phyloP scores from a whole-genome alignment of 2,888 invertebrate species.

The Heliconius sara region DNA sequence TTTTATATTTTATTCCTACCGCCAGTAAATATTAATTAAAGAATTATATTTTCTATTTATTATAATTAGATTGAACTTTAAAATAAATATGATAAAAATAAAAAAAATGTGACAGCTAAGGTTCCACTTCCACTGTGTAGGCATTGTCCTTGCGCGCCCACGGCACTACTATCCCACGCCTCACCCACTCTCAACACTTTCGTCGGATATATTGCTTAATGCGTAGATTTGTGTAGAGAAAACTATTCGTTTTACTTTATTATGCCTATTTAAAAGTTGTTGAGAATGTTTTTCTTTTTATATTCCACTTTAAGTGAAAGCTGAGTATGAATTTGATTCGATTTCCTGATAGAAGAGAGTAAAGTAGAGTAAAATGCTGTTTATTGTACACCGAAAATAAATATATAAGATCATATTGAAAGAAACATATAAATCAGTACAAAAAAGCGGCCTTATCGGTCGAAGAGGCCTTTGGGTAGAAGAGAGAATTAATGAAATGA shows the following conservation, averaged over 20 bases:
- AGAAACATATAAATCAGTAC: too few species aligned
- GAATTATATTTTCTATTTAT: neutral
- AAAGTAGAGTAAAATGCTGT: too few species aligned
- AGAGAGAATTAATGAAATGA: too few species aligned
- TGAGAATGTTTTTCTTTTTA: neutral
- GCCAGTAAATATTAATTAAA: neutral
- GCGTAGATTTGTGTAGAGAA: conserved; percentile 60
- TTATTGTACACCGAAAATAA: too few species aligned
- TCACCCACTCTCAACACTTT: conserved; percentile 73
- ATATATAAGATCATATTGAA: too few species aligned
- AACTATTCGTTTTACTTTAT: conserved; percentile 46
- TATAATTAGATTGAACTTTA: neutral
- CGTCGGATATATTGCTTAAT: conserved; percentile 72
- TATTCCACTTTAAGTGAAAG: too few species aligned
- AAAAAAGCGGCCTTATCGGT: too few species aligned
- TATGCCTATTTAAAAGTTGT: conserved; percentile 11
- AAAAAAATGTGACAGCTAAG: conserved; percentile 16
- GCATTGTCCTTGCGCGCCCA: conserved; percentile 77
- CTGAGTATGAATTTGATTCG: too few species aligned
- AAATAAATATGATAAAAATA: neutral
- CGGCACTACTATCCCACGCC: conserved; percentile 69
- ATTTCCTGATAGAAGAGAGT: too few species aligned
- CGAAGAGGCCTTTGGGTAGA: too few species aligned
- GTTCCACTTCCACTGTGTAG: conserved; percentile 58
- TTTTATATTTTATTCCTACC: too few species aligned